Conservation (phyloP, 92 coral and sea anemone genomes). For the Desmophyllum pertusum region DNA sequence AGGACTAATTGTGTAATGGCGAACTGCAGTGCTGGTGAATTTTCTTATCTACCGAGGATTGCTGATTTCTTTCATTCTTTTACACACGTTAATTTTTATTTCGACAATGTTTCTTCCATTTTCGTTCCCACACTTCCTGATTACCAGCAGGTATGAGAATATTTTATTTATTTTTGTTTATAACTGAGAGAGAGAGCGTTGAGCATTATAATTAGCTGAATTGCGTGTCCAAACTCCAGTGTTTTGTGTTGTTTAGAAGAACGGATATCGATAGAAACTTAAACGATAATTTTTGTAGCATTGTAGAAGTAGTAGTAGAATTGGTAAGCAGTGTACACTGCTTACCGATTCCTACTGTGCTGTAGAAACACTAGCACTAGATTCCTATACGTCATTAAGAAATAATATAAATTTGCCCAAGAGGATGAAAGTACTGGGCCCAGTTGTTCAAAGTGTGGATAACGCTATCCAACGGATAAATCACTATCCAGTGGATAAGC, state of each 20-base stretch:
- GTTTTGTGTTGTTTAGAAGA: background rate
- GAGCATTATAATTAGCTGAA: background rate
- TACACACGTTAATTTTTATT: conserved; percentile 77
- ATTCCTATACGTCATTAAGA: too few relatives aligned
- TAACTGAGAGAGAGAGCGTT: background rate
- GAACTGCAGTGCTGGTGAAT: conserved; percentile 27
- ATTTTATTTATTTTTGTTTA: background rate
- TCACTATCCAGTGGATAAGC: too few relatives aligned
- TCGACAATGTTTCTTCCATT: conserved; percentile 71
- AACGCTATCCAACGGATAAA: too few relatives aligned
- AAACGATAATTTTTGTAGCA: background rate
- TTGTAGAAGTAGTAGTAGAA: background rate
- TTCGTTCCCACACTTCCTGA: conserved; percentile 76
- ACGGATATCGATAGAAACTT: too few relatives aligned
- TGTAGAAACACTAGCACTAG: too few relatives aligned
- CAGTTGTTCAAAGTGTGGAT: too few relatives aligned
- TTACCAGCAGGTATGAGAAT: conserved; percentile 81
- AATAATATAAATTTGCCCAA: too few relatives aligned
- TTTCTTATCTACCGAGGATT: conserved; percentile 53
- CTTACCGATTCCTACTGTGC: background rate
- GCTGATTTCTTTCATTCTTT: conserved; percentile 84
- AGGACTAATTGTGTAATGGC: conserved; percentile 35
- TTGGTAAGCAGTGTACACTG: background rate
- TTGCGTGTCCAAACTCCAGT: background rate
- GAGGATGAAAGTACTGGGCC: too few relatives aligned